Percentiles rank a stretch among this genome's conserved stretches.
Evolutionary conservation across 2,888 invertebrate species (phyloP).

Genomic region (Microctonus brassicae): DNA sequence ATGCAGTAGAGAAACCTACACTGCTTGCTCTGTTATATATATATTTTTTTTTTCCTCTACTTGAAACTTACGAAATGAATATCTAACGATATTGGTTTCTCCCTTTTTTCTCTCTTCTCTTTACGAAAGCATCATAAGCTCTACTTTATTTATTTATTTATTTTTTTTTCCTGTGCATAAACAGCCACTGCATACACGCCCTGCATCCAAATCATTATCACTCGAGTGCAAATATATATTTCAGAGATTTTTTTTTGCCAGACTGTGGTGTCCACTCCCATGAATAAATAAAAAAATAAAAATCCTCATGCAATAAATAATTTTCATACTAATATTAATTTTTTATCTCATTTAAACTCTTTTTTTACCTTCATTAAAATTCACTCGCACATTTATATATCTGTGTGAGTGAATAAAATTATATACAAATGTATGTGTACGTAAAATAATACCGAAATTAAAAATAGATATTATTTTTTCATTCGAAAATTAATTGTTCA

Average conservation of each 20-base stretch:
- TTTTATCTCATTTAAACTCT: too few relatives aligned
- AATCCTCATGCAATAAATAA: not conserved
- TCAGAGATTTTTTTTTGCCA: too few relatives aligned
- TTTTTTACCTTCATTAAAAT: too few relatives aligned
- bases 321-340: too few relatives aligned
- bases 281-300: too few relatives aligned
- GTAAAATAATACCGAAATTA: too few relatives aligned
- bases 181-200: conserved; percentile 1
- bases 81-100: conserved; percentile 67
- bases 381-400: too few relatives aligned
- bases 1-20: not conserved
- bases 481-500: conserved; percentile 1
- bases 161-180: not conserved
- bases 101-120: conserved; percentile 39
- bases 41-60: conserved; percentile 66
- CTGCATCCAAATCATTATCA: conserved; percentile 53
- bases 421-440: too few relatives aligned
- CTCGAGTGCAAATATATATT: conserved; percentile 61
- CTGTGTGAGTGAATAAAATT: too few relatives aligned
- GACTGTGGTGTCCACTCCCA: not conserved
- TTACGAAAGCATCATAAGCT: conserved; percentile 40
- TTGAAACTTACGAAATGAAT: conserved; percentile 68
- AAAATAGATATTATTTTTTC: not conserved
- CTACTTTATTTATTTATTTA: conserved; percentile 6
- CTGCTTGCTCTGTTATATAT: conserved; percentile 46